These are phyloP conservation scores for Phaethornis superciliosus DNA, from an alignment of 2,113 vertebrate genomes.

Conservation along the genomic window DNA sequence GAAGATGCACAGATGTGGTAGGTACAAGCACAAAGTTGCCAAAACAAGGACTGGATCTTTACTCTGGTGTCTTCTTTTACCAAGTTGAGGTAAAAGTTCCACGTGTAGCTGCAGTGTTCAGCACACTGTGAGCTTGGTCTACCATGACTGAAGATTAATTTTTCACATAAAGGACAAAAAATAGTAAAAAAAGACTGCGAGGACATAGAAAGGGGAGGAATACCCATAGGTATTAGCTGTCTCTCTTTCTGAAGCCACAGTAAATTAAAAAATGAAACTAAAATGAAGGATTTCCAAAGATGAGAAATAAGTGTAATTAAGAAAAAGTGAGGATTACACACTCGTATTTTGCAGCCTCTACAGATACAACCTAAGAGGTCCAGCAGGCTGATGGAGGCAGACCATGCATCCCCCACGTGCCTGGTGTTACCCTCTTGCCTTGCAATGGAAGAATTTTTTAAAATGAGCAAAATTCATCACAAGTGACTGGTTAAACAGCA, in stretches of 20 bases:
- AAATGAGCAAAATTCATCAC: background rate
- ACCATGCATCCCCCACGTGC: rapidly evolving
- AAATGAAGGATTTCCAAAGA: background rate
- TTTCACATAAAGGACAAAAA: background rate
- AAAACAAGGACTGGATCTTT: background rate
- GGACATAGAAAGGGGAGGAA: background rate
- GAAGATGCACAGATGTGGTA: background rate
- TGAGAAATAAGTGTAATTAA: background rate
- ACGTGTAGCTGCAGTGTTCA: background rate
- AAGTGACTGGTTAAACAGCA: background rate
- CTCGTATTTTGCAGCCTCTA: background rate
- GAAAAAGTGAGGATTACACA: background rate
- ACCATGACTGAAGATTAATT: background rate
- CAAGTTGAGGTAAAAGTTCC: background rate
- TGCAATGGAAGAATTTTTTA: background rate
- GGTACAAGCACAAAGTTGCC: background rate
- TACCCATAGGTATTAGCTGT: background rate
- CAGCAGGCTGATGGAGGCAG: background rate
- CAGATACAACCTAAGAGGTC: background rate
- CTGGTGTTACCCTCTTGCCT: background rate
- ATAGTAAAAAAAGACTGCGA: background rate
- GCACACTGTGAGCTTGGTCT: background rate
- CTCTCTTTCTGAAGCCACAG: background rate
- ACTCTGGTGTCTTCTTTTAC: background rate
- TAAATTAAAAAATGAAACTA: background rate